Conservation (phyloP, 2,113 vertebrate species). For the Limnothrissa miodon region DNA sequence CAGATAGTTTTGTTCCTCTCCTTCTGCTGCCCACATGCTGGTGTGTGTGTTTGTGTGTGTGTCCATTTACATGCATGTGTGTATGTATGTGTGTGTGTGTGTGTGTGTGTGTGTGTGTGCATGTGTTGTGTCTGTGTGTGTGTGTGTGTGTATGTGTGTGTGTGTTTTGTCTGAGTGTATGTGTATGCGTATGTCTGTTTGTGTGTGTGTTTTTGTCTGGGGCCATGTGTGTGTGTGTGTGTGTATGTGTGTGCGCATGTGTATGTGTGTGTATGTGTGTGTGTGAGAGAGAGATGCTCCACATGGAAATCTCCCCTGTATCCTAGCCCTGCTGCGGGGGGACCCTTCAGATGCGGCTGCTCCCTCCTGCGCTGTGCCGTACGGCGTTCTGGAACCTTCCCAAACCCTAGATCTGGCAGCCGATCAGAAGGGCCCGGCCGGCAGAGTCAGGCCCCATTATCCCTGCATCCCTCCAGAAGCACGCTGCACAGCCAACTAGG, state of each 20-base stretch:
- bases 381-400: conserved; percentile 83
- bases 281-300: conserved; percentile 38
- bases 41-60: conserved; percentile 46
- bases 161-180: conserved; percentile 40
- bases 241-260: not conserved
- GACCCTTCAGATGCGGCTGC: conserved; percentile 86
- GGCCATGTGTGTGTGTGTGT: not conserved
- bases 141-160: not conserved
- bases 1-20: conserved; percentile 37
- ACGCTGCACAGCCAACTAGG: not conserved
- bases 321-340: conserved; percentile 80
- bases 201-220: conserved; percentile 11
- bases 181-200: conserved; percentile 45
- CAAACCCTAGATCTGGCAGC: conserved; percentile 86
- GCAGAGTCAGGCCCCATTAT: conserved; percentile 78
- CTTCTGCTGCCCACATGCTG: conserved; percentile 86
- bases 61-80: not conserved
- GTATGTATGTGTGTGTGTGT: not conserved
- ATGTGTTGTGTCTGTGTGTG: no score
- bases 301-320: not conserved
- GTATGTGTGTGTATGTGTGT: not conserved
- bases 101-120: not conserved
- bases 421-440: conserved; percentile 77
- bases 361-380: conserved; percentile 77
- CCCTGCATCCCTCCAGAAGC: conserved; percentile 54